Conservation (phyloP, 2,113 vertebrate genomes). For the Mustela nigripes region DNA sequence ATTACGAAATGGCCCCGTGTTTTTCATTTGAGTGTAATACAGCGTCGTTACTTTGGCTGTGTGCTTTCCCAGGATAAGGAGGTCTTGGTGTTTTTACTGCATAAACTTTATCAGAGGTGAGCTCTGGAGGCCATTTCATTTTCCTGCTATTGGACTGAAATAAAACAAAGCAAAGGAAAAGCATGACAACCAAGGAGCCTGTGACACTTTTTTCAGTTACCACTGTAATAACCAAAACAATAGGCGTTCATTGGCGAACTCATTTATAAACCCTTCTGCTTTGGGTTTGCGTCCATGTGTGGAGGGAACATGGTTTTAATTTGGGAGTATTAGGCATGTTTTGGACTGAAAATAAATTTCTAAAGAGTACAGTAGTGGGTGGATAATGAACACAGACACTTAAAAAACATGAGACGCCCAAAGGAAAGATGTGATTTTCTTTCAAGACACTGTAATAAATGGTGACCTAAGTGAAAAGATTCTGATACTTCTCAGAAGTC, state of each 20-base stretch:
- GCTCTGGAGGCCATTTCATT: slow-evolving; percentile 25
- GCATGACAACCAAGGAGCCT: neutral
- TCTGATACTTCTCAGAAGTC: neutral
- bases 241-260: neutral
- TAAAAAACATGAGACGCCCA: neutral
- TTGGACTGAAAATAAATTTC: slow-evolving; percentile 47
- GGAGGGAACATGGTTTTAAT: slow-evolving; percentile 51
- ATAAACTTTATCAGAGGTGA: neutral
- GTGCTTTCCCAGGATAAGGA: slow-evolving; percentile 8
- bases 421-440: neutral
- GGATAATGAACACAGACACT: neutral
- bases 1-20: neutral
- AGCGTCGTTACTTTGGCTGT: neutral
- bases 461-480: neutral
- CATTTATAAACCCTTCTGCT: slow-evolving; percentile 64
- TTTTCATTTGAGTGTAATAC: neutral
- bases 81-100: neutral
- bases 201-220: slow-evolving; percentile 13
- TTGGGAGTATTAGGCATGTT: neutral
- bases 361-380: neutral
- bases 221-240: neutral
- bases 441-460: slow-evolving; percentile 32
- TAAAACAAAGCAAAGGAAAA: slow-evolving; percentile 23
- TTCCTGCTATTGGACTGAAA: slow-evolving; percentile 1
- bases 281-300: slow-evolving; percentile 56